These are phyloP conservation scores for Leiothrix lutea DNA, from an alignment of 2,113 vertebrate genomes.

Conservation along the genomic window DNA sequence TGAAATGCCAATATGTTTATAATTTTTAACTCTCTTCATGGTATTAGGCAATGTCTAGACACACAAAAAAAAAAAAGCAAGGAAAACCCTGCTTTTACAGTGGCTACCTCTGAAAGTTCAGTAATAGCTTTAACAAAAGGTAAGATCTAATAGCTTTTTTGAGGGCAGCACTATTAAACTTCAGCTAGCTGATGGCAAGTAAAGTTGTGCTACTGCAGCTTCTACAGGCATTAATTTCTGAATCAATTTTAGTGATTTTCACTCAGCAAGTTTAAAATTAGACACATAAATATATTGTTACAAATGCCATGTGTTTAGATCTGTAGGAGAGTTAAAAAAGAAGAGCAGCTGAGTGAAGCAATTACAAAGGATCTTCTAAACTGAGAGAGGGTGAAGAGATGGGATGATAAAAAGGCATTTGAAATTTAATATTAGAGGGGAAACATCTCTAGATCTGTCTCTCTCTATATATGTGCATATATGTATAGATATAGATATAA, in stretches of 20 bases:
- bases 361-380: neutral
- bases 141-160: neutral
- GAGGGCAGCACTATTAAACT: neutral
- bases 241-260: neutral
- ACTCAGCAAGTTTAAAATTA: conserved; percentile 24
- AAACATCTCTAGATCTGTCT: neutral
- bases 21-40: conserved; percentile 1
- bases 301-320: neutral
- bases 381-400: neutral
- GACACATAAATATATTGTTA: neutral
- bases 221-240: neutral
- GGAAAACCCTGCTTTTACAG: neutral
- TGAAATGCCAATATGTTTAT: conserved; percentile 34
- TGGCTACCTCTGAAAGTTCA: neutral
- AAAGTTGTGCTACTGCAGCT: neutral
- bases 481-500: neutral
- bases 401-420: neutral
- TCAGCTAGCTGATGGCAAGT: neutral
- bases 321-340: neutral
- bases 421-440: neutral
- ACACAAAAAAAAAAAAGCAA: neutral
- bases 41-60: conserved; percentile 74
- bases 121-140: neutral
- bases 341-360: neutral
- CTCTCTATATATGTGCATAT: neutral